phyloP scores from a whole-genome alignment of 2,888 invertebrate genomes.

The Antheraea yamamai region DNA sequence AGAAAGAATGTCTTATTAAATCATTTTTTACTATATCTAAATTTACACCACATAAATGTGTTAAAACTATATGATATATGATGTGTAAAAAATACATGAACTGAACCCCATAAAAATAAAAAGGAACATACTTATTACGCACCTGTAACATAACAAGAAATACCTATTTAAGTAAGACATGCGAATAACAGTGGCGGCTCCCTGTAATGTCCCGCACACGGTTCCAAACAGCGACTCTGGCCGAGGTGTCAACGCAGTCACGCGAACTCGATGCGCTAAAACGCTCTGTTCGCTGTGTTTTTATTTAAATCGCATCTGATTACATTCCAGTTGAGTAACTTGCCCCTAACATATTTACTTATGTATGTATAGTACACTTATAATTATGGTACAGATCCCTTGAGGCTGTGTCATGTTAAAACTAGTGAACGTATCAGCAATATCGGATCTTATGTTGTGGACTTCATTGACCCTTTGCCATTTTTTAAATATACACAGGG shows the following conservation, averaged over 20 bases:
- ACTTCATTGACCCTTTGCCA: no score
- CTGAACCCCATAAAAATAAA: neutral
- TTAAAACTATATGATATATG: neutral
- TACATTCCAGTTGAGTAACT: neutral
- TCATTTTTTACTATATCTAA: neutral
- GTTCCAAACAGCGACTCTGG: neutral
- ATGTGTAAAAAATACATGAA: no score
- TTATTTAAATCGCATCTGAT: neutral
- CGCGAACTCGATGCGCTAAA: neutral
- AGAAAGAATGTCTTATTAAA: neutral
- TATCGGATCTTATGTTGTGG: no score
- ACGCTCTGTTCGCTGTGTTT: neutral
- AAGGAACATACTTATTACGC: neutral
- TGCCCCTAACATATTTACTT: neutral
- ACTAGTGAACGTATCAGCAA: no score
- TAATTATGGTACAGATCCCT: no score
- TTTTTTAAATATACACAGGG: no score
- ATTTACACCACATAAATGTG: no score
- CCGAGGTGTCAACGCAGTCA: neutral
- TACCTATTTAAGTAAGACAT: constrained; percentile 13
- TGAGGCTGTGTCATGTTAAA: no score
- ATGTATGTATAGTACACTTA: neutral
- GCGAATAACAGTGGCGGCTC: constrained; percentile 10
- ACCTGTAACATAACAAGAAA: constrained; percentile 6
- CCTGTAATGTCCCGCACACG: constrained; percentile 12